Percentiles rank a stretch among this genome's conserved stretches.
phyloP scores from a whole-genome alignment of 2,888 invertebrate species.

The Pyralis farinalis region DNA sequence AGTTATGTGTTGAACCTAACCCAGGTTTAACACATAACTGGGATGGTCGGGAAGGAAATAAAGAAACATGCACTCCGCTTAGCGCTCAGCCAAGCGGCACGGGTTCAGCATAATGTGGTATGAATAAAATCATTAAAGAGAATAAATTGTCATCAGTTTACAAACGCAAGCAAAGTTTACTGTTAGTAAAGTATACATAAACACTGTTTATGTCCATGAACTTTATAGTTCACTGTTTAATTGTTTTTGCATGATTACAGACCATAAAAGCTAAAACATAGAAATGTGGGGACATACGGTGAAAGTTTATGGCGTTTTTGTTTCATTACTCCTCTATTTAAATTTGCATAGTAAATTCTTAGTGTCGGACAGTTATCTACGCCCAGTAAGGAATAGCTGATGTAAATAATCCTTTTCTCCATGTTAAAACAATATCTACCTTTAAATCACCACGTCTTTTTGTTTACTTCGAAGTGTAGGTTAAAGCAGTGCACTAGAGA shows the following conservation, averaged over 20 bases:
- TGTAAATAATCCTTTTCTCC: conserved; percentile 7
- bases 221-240: conserved; percentile 4
- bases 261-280: neutral
- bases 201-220: conserved; percentile 5
- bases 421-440: conserved; percentile 6
- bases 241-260: conserved; percentile 6
- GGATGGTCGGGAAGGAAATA: too few relatives aligned
- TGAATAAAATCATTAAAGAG: neutral
- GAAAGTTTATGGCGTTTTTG: conserved; percentile 9
- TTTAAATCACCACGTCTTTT: conserved; percentile 16
- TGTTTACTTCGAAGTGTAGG: conserved; percentile 24
- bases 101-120: neutral
- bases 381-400: neutral
- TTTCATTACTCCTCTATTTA: conserved; percentile 3
- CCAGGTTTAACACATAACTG: too few relatives aligned
- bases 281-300: conserved; percentile 1
- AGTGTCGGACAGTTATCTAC: too few relatives aligned
- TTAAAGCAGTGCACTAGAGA: conserved; percentile 49
- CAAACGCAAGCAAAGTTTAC: neutral
- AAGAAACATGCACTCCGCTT: too few relatives aligned
- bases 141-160: neutral
- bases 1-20: too few relatives aligned
- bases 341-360: conserved; percentile 6
- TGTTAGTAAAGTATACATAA: neutral
- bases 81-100: too few relatives aligned